These are phyloP conservation scores for Anguilla japonica DNA, from an alignment of 2,113 vertebrate species.

Conservation along the genomic window DNA sequence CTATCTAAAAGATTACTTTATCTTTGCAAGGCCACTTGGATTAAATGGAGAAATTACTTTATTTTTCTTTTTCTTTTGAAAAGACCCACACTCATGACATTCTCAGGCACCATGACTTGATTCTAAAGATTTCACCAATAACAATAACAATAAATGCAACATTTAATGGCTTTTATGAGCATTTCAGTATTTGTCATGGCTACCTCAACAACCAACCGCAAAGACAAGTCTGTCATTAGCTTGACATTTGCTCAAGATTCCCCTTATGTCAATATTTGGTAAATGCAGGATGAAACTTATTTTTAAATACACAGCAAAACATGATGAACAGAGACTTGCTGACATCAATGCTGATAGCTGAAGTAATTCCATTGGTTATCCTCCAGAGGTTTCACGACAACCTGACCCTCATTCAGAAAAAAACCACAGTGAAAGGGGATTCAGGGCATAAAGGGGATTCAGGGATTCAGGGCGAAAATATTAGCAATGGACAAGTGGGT, in stretches of 20 bases:
- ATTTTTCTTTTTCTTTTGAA: not conserved
- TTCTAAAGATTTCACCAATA: not conserved
- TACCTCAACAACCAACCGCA: too few species aligned
- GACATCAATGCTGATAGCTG: not conserved
- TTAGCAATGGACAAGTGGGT: too few species aligned
- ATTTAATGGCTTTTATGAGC: not conserved
- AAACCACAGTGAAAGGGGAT: not conserved
- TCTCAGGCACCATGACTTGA: not conserved
- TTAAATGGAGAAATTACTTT: not conserved
- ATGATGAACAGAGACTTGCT: not conserved
- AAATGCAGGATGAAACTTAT: too few species aligned
- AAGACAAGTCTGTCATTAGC: too few species aligned
- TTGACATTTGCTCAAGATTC: too few species aligned
- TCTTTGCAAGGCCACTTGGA: not conserved
- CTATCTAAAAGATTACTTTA: not conserved
- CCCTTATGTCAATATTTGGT: too few species aligned
- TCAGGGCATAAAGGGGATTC: too few species aligned
- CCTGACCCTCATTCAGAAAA: constrained; percentile 11
- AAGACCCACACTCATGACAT: not conserved
- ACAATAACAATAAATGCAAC: not conserved
- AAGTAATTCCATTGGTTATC: not conserved
- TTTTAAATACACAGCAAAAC: too few species aligned
- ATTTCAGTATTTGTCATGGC: too few species aligned
- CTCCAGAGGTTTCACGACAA: not conserved
- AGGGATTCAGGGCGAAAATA: too few species aligned